Evolutionary conservation across 92 coral and sea anemone species (phyloP).

Genomic region (Umimayanthus kanabou): DNA sequence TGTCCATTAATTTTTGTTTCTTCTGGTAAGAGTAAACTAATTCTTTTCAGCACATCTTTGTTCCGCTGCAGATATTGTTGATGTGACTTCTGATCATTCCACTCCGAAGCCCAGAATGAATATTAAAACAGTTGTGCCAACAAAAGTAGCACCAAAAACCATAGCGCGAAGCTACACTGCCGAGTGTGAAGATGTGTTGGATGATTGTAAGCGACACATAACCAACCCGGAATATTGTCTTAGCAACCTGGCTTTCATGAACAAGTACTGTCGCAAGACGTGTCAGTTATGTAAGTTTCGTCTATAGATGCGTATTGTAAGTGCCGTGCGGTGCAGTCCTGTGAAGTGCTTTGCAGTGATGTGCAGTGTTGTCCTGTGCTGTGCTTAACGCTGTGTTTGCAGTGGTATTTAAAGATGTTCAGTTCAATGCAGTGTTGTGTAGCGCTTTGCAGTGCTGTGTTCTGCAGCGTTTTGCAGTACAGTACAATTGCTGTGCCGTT

Average conservation of each 20-base stretch:
- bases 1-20: no score
- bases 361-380: no score
- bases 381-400: no score
- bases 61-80: neutral
- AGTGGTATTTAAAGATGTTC: no score
- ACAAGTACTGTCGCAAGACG: slow-evolving; percentile 41
- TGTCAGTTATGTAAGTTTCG: slow-evolving; percentile 33
- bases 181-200: slow-evolving; percentile 29
- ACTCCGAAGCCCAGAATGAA: neutral
- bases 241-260: slow-evolving; percentile 42
- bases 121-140: neutral
- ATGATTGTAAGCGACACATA: slow-evolving; percentile 25
- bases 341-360: no score
- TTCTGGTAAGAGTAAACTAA: no score
- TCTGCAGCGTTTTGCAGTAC: no score
- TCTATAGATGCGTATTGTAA: neutral
- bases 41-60: neutral
- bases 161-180: neutral
- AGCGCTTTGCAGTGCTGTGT: no score
- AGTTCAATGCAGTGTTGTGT: no score
- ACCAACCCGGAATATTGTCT: slow-evolving; percentile 27
- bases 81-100: neutral
- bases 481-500: no score
- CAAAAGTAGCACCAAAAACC: slow-evolving; percentile 1
- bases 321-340: no score